Evolutionary conservation across 2,797 vertebrate genomes (phyloP).

Genomic region (Mormyrus proboscirostris): DNA sequence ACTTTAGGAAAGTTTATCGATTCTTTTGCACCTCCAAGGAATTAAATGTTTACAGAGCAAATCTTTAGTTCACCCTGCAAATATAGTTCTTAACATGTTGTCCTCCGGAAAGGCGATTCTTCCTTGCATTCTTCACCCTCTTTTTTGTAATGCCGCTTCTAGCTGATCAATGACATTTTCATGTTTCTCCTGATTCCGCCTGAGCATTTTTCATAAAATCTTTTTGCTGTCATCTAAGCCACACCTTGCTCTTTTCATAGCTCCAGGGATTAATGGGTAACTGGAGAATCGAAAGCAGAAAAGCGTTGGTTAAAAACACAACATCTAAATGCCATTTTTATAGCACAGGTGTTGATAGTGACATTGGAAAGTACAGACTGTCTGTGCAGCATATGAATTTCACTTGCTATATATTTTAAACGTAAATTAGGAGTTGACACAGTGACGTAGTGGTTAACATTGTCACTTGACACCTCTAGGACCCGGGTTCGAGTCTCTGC

Average conservation of each 20-base stretch:
- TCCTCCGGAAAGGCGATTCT: background rate
- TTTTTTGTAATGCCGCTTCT: background rate
- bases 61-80: background rate
- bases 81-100: background rate
- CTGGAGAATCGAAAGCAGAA: background rate
- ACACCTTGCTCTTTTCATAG: background rate
- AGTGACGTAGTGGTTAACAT: background rate
- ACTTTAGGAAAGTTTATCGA: background rate
- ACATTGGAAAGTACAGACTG: background rate
- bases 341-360: background rate
- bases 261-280: background rate
- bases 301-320: background rate
- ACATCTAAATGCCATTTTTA: background rate
- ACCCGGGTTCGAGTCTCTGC: background rate
- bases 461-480: background rate
- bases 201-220: background rate
- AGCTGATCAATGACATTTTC: background rate
- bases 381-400: background rate
- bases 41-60: background rate
- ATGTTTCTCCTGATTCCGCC: background rate
- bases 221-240: background rate
- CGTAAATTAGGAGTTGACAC: background rate
- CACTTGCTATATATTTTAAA: background rate
- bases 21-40: slow-evolving; percentile 9
- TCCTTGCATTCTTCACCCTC: background rate